phyloP scores from a whole-genome alignment of 2,113 vertebrate genomes.

The Centrocercus urophasianus region DNA sequence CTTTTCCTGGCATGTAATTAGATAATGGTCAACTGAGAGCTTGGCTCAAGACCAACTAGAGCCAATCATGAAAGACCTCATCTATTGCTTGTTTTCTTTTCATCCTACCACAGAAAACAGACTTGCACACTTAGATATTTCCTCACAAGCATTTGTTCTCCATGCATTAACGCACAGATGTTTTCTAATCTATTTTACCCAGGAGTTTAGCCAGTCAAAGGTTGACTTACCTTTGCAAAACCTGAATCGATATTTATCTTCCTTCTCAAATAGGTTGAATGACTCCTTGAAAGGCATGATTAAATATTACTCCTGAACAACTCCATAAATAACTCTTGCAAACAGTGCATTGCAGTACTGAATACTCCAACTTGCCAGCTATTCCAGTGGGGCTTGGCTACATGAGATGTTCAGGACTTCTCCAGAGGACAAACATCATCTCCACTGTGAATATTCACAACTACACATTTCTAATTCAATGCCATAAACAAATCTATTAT shows the following conservation, averaged over 20 bases:
- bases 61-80: neutral
- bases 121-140: neutral
- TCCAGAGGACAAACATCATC: neutral
- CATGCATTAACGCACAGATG: neutral
- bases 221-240: neutral
- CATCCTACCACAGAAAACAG: neutral
- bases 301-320: neutral
- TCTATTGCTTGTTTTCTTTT: neutral
- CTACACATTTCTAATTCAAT: neutral
- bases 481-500: neutral
- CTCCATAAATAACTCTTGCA: neutral
- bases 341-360: neutral
- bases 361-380: neutral
- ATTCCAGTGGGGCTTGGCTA: neutral
- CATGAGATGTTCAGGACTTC: fast-evolving
- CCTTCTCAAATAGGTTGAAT: neutral
- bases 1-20: neutral
- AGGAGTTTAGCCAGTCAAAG: neutral
- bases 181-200: neutral
- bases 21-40: neutral
- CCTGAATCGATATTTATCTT: neutral
- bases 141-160: neutral
- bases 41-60: neutral
- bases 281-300: neutral
- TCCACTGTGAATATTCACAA: neutral